Percentiles rank a stretch among this genome's conserved stretches.
Conservation (phyloP, 2,888 invertebrate genomes). For the Amphipoea oculea region DNA sequence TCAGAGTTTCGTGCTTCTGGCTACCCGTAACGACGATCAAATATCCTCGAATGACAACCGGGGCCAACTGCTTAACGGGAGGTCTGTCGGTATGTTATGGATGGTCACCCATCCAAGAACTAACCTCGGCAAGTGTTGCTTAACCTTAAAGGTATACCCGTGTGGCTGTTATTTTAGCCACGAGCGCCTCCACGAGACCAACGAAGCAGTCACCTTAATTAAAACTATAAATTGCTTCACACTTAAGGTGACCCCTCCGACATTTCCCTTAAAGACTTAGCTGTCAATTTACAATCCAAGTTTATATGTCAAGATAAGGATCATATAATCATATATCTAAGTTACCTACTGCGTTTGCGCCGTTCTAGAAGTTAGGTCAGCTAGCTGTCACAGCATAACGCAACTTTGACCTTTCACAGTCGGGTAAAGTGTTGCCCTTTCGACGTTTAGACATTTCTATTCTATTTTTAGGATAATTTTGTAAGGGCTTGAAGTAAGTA, state of each 20-base stretch:
- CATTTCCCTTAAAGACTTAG: not conserved
- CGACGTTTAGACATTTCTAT: constrained; percentile 18
- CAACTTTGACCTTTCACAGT: constrained; percentile 35
- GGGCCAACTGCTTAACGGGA: too few species aligned
- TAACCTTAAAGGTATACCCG: not conserved
- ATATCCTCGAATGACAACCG: too few species aligned
- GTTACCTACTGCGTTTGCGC: not conserved
- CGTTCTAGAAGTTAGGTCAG: constrained; percentile 27
- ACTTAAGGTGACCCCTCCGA: not conserved
- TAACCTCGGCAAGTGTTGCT: not conserved
- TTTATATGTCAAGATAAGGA: not conserved
- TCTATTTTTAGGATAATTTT: constrained; percentile 15
- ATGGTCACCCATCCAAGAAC: not conserved
- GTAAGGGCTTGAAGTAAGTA: constrained; percentile 14
- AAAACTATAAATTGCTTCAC: not conserved
- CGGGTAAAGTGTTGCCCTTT: constrained; percentile 27
- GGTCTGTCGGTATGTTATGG: not conserved
- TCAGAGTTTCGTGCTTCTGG: too few species aligned
- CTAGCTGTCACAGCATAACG: constrained; percentile 32
- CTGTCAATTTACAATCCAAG: constrained; percentile 29
- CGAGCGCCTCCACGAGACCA: too few species aligned
- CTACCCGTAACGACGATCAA: too few species aligned
- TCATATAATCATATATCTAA: not conserved
- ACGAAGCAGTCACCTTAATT: not conserved
- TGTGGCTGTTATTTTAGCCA: not conserved